A percentile compares a stretch with the other conserved stretches of the same genome.
Conservation (phyloP, 2,888 invertebrate genomes). For the Caenorhabditis sinica region DNA sequence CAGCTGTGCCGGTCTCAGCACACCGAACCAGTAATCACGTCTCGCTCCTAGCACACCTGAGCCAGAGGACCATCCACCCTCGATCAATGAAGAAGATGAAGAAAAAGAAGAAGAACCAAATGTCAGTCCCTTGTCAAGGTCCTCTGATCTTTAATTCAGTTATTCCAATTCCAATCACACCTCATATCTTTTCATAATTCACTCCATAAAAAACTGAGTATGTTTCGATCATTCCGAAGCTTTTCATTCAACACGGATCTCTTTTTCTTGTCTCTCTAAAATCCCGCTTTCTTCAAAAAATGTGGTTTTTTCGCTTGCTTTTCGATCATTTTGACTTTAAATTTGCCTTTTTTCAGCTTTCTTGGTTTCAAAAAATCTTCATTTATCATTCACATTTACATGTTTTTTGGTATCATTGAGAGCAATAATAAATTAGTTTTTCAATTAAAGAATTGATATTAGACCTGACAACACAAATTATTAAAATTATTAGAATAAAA, state of each 20-base stretch:
- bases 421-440: background rate
- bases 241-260: constrained; percentile 2
- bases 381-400: background rate
- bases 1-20: background rate
- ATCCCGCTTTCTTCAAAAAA: background rate
- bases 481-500: constrained; percentile 26
- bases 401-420: constrained; percentile 2
- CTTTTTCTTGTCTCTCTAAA: background rate
- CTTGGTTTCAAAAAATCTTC: background rate
- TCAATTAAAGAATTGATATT: background rate
- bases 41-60: constrained; percentile 1
- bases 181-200: constrained; percentile 1
- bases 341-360: background rate
- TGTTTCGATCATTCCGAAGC: constrained; percentile 9
- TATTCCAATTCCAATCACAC: background rate
- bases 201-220: background rate
- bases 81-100: background rate
- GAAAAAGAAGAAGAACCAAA: too few relatives aligned
- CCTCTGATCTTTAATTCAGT: constrained; percentile 2
- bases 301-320: background rate
- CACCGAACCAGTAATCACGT: background rate
- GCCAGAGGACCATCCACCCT: constrained; percentile 1
- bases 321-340: background rate
- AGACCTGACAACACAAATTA: constrained; percentile 16
- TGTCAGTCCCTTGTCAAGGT: background rate